Evolutionary conservation across 2,888 invertebrate species (phyloP), one percentile per base, ranked within the genome.

Genomic region (Eristalinus aeneus): DNA sequence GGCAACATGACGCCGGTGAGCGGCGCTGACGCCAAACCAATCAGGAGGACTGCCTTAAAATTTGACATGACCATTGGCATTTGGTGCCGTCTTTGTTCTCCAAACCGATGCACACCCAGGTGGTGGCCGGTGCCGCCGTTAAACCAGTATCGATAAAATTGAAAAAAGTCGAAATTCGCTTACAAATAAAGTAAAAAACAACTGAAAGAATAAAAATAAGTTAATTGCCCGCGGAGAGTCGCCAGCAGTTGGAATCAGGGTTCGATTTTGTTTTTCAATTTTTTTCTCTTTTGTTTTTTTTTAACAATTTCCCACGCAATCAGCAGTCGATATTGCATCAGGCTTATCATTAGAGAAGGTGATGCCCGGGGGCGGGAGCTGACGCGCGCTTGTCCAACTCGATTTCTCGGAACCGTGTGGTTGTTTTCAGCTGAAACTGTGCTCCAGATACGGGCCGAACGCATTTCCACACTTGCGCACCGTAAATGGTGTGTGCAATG

Each of bases 321-420:
- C 85, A 76, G 68, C 53, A 20, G 67, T 31, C 76, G 80, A 60
- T 85, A 85, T 85, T 85, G 85, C 85, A 85, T 85, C 85, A 85
- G 85, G 80, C 76, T 81, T 85, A 80, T 85, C 80, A 76, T 63
- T 81, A 63, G 71, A 75, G 81, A 80, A 81, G 68, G 76, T 63
- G 73, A 58, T 23, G 23, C 63, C 34, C 76, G 84, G 85, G 58
- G 31, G 34, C 3, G 60, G 60, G 27, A 27, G 27, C 27, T 27
- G 27, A 27, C 27, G 2, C 5, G 27, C 27, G 65, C 61, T 20
- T 0, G 20, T 11, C 20, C 10, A 65, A 75, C 74, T 69, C 53
- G 23, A 65, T 69, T 84, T 84, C 84, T 58, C 69, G 53, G 32
- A 79, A 79, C 69, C 61, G 78, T 74, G 64, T 53, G 27, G 71